phyloP scores from a whole-genome alignment of 2,888 invertebrate genomes.

The Napeogenes sylphis region DNA sequence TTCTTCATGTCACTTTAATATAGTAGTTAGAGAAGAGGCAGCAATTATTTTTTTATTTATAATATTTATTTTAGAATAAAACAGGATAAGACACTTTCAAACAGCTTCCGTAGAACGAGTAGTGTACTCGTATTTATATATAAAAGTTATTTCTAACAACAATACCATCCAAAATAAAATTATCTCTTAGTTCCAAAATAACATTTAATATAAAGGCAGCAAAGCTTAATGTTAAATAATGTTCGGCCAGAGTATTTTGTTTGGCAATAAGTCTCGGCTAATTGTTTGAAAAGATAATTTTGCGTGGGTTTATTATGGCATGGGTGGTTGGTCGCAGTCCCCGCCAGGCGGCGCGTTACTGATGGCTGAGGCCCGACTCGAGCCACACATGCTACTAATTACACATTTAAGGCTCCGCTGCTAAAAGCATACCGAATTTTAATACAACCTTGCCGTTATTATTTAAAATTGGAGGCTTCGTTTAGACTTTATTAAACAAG shows the following conservation, averaged over 20 bases:
- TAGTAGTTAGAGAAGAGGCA: too few relatives aligned
- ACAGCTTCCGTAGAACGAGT: too few relatives aligned
- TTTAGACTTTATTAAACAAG: background rate
- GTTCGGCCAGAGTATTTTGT: slow-evolving; percentile 27
- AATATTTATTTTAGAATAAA: too few relatives aligned
- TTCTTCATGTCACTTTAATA: too few relatives aligned
- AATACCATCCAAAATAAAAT: too few relatives aligned
- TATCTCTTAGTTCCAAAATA: too few relatives aligned
- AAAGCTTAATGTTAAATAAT: too few relatives aligned
- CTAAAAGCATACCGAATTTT: slow-evolving; percentile 36
- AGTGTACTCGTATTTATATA: too few relatives aligned
- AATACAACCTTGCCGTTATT: slow-evolving; percentile 29
- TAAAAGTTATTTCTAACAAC: too few relatives aligned
- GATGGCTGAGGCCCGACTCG: slow-evolving; percentile 53
- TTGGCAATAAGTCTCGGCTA: slow-evolving; percentile 60
- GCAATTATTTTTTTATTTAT: too few relatives aligned
- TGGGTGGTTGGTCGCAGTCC: slow-evolving; percentile 48
- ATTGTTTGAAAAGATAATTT: slow-evolving; percentile 73
- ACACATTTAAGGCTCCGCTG: slow-evolving; percentile 49
- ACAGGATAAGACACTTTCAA: too few relatives aligned
- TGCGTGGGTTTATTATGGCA: slow-evolving; percentile 62
- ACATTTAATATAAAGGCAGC: too few relatives aligned
- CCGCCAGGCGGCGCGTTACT: slow-evolving; percentile 54
- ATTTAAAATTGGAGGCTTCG: background rate
- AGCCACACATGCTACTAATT: slow-evolving; percentile 69